Conservation (phyloP, 2,113 vertebrate genomes). For the Marmota monax region DNA sequence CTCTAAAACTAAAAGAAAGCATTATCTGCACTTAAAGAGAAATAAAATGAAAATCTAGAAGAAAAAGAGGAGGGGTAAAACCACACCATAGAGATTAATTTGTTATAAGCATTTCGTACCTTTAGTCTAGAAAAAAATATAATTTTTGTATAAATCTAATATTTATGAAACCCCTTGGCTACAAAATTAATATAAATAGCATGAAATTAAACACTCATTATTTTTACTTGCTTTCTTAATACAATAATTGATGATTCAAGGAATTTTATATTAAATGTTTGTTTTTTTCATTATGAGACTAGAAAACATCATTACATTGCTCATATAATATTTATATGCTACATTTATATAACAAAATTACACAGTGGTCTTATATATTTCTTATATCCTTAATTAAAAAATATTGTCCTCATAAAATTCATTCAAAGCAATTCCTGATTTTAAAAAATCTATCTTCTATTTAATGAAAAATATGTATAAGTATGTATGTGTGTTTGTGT, state of each 20-base stretch:
- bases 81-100: not conserved
- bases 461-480: not conserved
- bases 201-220: not conserved
- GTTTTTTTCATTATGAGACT: not conserved
- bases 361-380: not conserved
- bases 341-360: not conserved
- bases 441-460: not conserved
- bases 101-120: not conserved
- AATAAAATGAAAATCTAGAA: not conserved
- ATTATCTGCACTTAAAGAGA: not conserved
- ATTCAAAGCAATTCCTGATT: not conserved
- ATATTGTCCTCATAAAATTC: not conserved
- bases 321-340: not conserved
- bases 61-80: not conserved
- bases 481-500: too few relatives aligned
- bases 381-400: not conserved
- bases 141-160: not conserved
- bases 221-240: not conserved
- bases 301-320: not conserved
- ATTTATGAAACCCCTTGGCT: not conserved
- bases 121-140: not conserved
- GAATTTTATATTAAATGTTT: not conserved
- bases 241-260: not conserved
- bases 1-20: not conserved
- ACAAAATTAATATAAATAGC: not conserved